These are phyloP conservation scores for Matsumyia berberina DNA, from an alignment of 2,888 invertebrate genomes.

Conservation along the genomic window DNA sequence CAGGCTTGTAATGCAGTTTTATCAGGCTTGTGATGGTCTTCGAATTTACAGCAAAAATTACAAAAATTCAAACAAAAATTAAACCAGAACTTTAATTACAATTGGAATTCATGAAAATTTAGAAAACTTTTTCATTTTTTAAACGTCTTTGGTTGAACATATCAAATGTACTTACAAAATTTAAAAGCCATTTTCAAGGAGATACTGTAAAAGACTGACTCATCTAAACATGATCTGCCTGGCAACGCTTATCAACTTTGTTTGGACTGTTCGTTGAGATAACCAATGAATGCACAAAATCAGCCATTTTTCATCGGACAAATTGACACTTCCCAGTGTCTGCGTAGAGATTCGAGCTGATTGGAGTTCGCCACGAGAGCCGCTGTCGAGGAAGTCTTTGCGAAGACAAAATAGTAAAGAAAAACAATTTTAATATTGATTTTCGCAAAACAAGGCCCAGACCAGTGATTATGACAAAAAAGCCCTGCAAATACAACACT, in stretches of 20 bases:
- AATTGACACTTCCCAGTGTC: background rate
- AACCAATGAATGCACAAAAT: background rate
- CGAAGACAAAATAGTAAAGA: background rate
- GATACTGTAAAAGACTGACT: background rate
- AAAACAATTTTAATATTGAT: background rate
- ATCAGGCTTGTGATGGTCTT: too few relatives aligned
- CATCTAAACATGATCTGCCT: background rate
- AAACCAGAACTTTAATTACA: too few relatives aligned
- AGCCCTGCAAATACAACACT: background rate
- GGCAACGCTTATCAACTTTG: background rate
- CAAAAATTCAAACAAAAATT: too few relatives aligned
- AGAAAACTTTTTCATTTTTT: too few relatives aligned
- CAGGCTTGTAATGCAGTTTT: too few relatives aligned
- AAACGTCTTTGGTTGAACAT: too few relatives aligned
- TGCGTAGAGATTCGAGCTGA: constrained; percentile 2
- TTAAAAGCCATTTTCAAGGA: too few relatives aligned
- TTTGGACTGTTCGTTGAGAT: background rate
- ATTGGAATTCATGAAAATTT: too few relatives aligned
- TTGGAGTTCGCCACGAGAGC: background rate
- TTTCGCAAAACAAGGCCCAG: background rate
- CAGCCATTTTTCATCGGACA: constrained; percentile 1
- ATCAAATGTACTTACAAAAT: too few relatives aligned
- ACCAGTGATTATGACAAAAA: background rate
- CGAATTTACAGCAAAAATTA: too few relatives aligned
- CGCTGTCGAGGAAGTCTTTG: background rate